Conservation (phyloP, 2,888 invertebrate genomes). For the Macaria liturata region DNA sequence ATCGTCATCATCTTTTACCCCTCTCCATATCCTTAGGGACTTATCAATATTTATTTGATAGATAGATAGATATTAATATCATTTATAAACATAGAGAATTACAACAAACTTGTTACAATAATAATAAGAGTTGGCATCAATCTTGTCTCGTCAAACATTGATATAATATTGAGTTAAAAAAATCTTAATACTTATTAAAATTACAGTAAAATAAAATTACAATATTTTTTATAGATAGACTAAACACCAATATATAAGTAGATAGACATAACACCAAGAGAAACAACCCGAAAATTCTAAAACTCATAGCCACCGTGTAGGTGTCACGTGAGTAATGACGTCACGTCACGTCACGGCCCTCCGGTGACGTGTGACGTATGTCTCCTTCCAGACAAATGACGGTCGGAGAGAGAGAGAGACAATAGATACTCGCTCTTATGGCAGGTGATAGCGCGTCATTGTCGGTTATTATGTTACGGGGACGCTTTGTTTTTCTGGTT, state of each 20-base stretch:
- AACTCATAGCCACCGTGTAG: not conserved
- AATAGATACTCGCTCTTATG: constrained; percentile 36
- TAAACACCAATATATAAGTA: too few relatives aligned
- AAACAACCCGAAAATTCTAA: not conserved
- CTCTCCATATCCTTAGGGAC: too few relatives aligned
- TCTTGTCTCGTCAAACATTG: too few relatives aligned
- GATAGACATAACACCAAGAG: not conserved
- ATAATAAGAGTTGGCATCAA: too few relatives aligned
- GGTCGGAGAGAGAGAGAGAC: constrained; percentile 25
- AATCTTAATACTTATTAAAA: too few relatives aligned
- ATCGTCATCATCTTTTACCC: too few relatives aligned
- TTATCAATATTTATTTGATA: not conserved
- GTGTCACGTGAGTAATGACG: constrained; percentile 55
- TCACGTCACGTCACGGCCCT: constrained; percentile 42
- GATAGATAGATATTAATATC: too few relatives aligned
- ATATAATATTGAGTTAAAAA: too few relatives aligned
- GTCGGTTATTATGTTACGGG: constrained; percentile 11
- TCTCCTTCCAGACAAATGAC: constrained; percentile 34
- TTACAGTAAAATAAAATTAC: too few relatives aligned
- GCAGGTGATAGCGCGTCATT: constrained; percentile 27
- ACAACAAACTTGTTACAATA: too few relatives aligned
- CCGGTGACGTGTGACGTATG: constrained; percentile 37
- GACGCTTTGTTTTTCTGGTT: constrained; percentile 1
- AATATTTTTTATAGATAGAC: too few relatives aligned
- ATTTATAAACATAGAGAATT: too few relatives aligned